phyloP scores from a whole-genome alignment of 2,888 invertebrate species.

The Prosopocoilus inquinatus region DNA sequence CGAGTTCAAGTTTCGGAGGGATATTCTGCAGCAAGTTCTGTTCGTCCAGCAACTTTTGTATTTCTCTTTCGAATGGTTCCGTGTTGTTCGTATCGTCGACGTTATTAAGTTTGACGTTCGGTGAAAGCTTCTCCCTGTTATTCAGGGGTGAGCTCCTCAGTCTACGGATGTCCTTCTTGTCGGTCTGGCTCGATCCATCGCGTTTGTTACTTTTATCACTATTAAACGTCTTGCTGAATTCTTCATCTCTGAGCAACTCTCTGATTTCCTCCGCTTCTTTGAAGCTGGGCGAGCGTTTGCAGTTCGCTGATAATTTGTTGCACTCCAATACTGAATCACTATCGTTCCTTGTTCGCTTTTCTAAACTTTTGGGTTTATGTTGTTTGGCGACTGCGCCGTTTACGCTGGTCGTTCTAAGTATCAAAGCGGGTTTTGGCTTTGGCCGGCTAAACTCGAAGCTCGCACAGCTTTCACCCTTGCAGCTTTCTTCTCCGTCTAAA shows the following conservation, averaged over 20 bases:
- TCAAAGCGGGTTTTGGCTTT: slow-evolving; percentile 37
- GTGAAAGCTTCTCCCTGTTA: slow-evolving; percentile 40
- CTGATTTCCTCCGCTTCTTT: slow-evolving; percentile 50
- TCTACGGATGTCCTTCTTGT: slow-evolving; percentile 59
- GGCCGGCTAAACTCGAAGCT: slow-evolving; percentile 62
- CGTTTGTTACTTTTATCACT: slow-evolving; percentile 60
- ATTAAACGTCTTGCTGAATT: slow-evolving; percentile 55
- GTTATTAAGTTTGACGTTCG: slow-evolving; percentile 52
- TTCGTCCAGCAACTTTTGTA: slow-evolving; percentile 75
- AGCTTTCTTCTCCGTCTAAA: slow-evolving; percentile 62
- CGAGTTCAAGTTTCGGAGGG: slow-evolving; percentile 60
- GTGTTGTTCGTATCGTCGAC: slow-evolving; percentile 54
- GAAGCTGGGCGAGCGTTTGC: slow-evolving; percentile 50
- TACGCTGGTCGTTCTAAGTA: slow-evolving; percentile 41
- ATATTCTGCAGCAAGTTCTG: slow-evolving; percentile 63
- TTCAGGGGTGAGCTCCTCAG: slow-evolving; percentile 57
- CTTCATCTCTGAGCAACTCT: slow-evolving; percentile 43
- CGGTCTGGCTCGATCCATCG: slow-evolving; percentile 66
- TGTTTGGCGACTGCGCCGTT: slow-evolving; percentile 33
- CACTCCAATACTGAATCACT: slow-evolving; percentile 49
- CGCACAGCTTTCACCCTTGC: slow-evolving; percentile 62
- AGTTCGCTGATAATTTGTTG: slow-evolving; percentile 47
- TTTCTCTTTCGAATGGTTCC: slow-evolving; percentile 74
- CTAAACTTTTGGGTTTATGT: slow-evolving; percentile 42
- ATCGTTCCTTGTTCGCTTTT: slow-evolving; percentile 44